Base-by-base conservation (phyloP, 2,888 invertebrate genomes). In the Pristionchus maxplancki region DNA sequence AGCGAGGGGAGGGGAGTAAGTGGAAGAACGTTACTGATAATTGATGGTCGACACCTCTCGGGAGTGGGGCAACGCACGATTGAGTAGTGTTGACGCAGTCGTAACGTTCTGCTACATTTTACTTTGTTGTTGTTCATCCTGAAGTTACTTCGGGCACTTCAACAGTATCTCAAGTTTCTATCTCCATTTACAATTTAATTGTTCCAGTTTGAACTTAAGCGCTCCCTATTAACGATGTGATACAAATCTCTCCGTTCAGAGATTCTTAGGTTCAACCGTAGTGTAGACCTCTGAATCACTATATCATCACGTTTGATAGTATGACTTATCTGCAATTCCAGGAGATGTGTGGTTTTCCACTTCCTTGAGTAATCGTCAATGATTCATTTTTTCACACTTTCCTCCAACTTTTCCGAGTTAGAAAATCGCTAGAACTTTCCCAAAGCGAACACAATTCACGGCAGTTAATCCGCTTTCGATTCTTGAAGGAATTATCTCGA, bases 11-110 rank as follows among this genome's bases (percentile, higher is more conserved):
- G 71, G 40, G 31, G 40, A 37, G 34, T 40, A 48, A 34, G 44
- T 44, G 78, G 78, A n/a, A 28, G 78, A 28, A 20, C 34, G 71
- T 6, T 78, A 78, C 44, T 78, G 78, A 78, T 78, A 78, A 78
- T 78, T 78, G 78, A 78, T 78, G 78, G 78, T 78, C 17, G n/a
- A 48, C 44, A 28, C 44, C 44, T 44, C n/a, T 24, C 74, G 67
- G 31, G 74, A 74, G 74, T 20, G 11, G 78, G n/a, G 24, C 11
- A 44, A 11, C 11, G 44, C n/a, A n/a, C 44, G 44, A n/a, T 78
- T 34, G 78, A 3, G 24, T 44, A 44, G 44, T 24, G n/a, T 24
- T 78, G 78, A 78, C n/a, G 44, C n/a, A 44, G 48, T 48, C 44
- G 40, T 48, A 44, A 67, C 20, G 67, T 15, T 67, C 67, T 13